These are phyloP conservation scores for Drosophila nr. perissopoda DNA, from an alignment of 2,888 invertebrate species.

Conservation along the genomic window DNA sequence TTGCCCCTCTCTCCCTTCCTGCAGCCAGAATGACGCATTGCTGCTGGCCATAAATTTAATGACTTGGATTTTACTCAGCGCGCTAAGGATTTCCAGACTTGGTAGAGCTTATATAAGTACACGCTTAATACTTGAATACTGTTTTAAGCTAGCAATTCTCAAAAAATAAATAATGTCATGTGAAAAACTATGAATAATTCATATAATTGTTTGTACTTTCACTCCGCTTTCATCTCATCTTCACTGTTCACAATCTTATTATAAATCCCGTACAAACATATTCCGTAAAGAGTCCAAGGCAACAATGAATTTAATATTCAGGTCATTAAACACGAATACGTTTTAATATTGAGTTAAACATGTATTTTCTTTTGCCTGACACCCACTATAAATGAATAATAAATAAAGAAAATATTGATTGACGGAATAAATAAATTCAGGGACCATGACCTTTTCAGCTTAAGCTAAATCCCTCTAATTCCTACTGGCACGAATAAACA, in stretches of 20 bases:
- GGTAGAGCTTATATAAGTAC: constrained; percentile 1
- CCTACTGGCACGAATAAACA: neutral
- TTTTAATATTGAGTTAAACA: neutral
- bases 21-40: constrained; percentile 55
- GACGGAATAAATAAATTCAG: neutral
- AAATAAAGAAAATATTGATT: neutral
- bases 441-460: neutral
- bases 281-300: too few relatives aligned
- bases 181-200: neutral
- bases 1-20: neutral
- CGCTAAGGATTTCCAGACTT: constrained; percentile 8
- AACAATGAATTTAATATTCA: neutral
- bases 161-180: neutral
- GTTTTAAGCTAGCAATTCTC: neutral
- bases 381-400: neutral
- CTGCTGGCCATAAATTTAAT: constrained; percentile 67
- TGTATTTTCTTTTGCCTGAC: neutral
- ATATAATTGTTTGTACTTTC: neutral
- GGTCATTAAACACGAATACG: neutral
- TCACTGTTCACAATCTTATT: neutral
- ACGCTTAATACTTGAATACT: constrained; percentile 7
- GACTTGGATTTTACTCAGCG: constrained; percentile 34
- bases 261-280: too few relatives aligned
- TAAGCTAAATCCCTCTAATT: neutral
- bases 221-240: neutral